phyloP scores from a whole-genome alignment of 1,140 invertebrate genomes.

The Drosophila hydei region DNA sequence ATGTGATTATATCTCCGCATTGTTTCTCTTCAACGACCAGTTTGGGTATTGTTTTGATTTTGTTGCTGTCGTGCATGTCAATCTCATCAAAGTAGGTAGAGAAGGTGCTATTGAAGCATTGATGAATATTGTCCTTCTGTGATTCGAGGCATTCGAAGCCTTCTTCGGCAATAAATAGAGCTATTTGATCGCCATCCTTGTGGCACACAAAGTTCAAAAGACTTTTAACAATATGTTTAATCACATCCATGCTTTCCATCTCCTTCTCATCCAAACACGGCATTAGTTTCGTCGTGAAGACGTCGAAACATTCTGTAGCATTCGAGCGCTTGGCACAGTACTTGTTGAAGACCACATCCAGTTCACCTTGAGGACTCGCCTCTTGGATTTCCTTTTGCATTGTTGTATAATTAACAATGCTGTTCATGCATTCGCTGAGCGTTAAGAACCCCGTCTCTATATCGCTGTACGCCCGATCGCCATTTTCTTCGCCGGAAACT shows the following conservation, averaged over 20 bases:
- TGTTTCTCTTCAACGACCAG: conserved; percentile 71
- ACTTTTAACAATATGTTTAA: conserved; percentile 88
- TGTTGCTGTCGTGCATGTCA: conserved; percentile 70
- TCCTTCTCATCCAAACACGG: conserved; percentile 88
- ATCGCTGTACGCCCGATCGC: conserved; percentile 51
- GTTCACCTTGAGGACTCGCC: conserved; percentile 86
- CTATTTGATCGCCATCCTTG: conserved; percentile 92
- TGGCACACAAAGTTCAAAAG: conserved; percentile 89
- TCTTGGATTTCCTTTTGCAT: conserved; percentile 87
- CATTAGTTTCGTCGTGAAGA: conserved; percentile 86
- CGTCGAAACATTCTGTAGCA: conserved; percentile 86
- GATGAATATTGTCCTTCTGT: conserved; percentile 86
- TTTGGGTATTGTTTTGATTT: conserved; percentile 69
- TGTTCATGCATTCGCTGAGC: conserved; percentile 84
- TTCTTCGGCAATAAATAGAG: conserved; percentile 91
- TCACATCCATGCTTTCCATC: conserved; percentile 78
- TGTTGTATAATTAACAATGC: conserved; percentile 84
- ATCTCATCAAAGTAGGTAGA: conserved; percentile 76
- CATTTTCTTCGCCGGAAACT: conserved; percentile 70
- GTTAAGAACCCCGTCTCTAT: conserved; percentile 56
- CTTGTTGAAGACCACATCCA: conserved; percentile 85
- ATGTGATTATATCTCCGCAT: conserved; percentile 85
- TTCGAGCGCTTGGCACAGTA: conserved; percentile 88
- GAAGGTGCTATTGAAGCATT: conserved; percentile 88
- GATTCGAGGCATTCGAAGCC: conserved; percentile 89